Base-by-base conservation (phyloP, 2,888 invertebrate genomes). In the Ochropleura plecta region DNA sequence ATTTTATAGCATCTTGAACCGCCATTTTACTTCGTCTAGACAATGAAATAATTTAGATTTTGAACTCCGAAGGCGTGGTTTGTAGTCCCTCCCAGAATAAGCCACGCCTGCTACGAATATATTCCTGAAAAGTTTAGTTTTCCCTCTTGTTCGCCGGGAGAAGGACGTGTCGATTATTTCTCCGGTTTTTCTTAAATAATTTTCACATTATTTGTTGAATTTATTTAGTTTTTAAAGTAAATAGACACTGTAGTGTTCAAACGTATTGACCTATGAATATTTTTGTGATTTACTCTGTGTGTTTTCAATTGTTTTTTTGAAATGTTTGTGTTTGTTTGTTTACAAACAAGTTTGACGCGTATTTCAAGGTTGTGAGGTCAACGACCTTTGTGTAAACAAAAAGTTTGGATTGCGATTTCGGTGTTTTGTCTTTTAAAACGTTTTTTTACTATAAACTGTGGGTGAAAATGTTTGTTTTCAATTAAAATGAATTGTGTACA, bases 11-110 rank as follows among this genome's bases (percentile, higher is more conserved):
- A 46, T 46, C 79, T 51, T 63, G 5, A 46, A n/a, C 73, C 65
- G 90, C 90, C 90, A 90, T 90, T 64, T 88, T 90, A 62, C 0
- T 0, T 12, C 3, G 91, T 91, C 91, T 91, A 91, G 90, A 90
- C 91, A 57, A 16, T 46, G 76, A 86, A 83, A 88, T 89, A 87
- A 88, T 90, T 91, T 86, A 90, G 81, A 88, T 74, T 59, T 76
- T 77, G 80, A 51, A 69, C 12, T 42, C 42, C 5, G 46, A 9
- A 70, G 90, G 91, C 88, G 91, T 87, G 86, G 85, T 57, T 42
- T 57, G 7, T 16, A 4, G 46, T 57, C 5, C 87, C 88, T 73
- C 88, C 88, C 68, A 18, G 8, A 60, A 16, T 51, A 55, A n/a
- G 51, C 66, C 73, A 86, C 89, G 68, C 88, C 88, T 68, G 74